A percentile compares a stretch with the other conserved stretches of the same genome.
phyloP scores from a whole-genome alignment of 2,797 vertebrate species.

The Helarctos malayanus region DNA sequence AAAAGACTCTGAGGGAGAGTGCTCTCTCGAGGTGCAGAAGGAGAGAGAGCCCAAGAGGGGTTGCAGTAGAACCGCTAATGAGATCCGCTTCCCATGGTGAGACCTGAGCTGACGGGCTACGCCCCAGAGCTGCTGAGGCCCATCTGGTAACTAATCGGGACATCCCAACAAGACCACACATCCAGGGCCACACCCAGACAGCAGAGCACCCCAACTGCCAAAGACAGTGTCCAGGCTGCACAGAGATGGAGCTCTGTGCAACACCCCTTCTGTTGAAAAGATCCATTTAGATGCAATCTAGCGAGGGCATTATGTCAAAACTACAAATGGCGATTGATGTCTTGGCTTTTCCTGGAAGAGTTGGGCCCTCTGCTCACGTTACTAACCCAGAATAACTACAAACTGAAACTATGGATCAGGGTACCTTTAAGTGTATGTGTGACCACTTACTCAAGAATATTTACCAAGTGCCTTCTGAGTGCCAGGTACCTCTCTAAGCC shows the following conservation, averaged over 20 bases:
- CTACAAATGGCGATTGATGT: neutral
- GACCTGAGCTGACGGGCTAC: neutral
- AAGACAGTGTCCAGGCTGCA: neutral
- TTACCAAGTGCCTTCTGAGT: neutral
- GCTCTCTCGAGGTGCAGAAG: neutral
- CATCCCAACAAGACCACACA: neutral
- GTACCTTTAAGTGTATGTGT: neutral
- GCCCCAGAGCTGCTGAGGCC: neutral
- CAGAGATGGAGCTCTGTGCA: neutral
- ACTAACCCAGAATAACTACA: neutral
- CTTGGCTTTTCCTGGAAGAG: slow-evolving; percentile 11
- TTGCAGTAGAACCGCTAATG: neutral
- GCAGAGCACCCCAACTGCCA: neutral
- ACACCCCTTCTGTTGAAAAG: neutral
- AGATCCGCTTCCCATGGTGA: neutral
- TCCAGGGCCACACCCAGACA: neutral
- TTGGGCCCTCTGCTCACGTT: neutral
- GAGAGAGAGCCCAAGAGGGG: neutral
- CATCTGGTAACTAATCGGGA: neutral
- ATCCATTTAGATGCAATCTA: neutral
- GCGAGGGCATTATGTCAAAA: neutral
- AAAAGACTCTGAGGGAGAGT: neutral
- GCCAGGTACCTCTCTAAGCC: neutral
- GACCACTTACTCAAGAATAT: neutral
- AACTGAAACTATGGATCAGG: neutral